Evolutionary conservation across 2,113 vertebrate species (phyloP).

Genomic region (Apteryx mantelli): DNA sequence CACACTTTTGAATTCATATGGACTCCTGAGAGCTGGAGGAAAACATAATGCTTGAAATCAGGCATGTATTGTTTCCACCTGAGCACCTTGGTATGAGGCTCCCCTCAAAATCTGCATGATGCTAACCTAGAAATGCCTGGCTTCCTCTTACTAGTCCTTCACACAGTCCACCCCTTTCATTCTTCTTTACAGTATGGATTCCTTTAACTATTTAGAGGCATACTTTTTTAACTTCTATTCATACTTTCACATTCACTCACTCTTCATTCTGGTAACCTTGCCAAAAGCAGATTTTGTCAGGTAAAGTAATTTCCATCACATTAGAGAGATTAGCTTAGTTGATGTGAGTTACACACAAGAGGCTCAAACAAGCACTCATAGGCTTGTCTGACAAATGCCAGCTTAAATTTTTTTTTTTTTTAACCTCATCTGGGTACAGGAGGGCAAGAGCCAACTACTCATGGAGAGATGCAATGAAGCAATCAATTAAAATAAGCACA

Average conservation of each 20-base stretch:
- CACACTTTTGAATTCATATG: background rate
- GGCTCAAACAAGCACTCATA: background rate
- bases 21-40: background rate
- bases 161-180: background rate
- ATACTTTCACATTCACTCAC: background rate
- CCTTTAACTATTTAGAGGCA: background rate
- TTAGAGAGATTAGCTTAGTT: constrained; percentile 46
- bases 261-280: constrained; percentile 48
- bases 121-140: background rate
- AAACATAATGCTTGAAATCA: background rate
- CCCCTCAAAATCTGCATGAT: background rate
- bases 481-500: constrained; percentile 52
- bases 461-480: background rate
- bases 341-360: constrained; percentile 8
- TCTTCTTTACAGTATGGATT: background rate
- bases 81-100: background rate
- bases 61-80: background rate
- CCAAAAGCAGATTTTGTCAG: constrained; percentile 51
- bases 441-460: background rate
- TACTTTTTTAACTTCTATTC: background rate
- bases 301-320: constrained; percentile 46
- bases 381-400: constrained; percentile 21
- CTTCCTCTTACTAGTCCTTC: background rate
- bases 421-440: background rate
- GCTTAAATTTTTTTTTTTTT: background rate